Base-by-base conservation (phyloP, 2,888 invertebrate species). In the Calliphora vomitoria region DNA sequence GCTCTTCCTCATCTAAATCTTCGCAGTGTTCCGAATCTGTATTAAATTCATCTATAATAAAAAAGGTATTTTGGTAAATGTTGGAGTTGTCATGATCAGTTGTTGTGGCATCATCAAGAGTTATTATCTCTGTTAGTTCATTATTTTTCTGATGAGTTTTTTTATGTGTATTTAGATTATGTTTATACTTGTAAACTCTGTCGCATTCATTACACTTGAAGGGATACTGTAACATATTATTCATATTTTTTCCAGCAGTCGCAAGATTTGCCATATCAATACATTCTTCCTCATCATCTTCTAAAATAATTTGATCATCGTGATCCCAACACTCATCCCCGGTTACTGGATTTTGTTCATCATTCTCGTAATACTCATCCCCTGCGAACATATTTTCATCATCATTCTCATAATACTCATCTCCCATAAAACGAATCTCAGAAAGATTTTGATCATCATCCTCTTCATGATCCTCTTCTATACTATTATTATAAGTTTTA, bases 41-140 rank as follows among this genome's bases (percentile, higher is more conserved):
- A 64, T 78, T 78, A 18, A 83, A 78, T 72, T 83, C 83, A 71
- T 83, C 78, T 64, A 83, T 83, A 55, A 83, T 83, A 55, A 83
- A 83, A 47, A 78, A 83, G n/a, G 78, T 83, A 20, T 47, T 68
- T 20, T 53, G 75, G 15, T 66, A 25, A 31, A 41, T 55, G 55
- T 74, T 74, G 25, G 1, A 13, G 5, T 35, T 38, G 20, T 35
- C 20, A 20, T 66, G 31, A 0, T 68, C 35, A 38, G 20, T 58
- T 55, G 13, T 15, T 41, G 47, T 41, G 44, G 47, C 10, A 58
- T 82, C 74, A 44, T 74, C 66, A 6, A 75, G 0, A 58, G 25
- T 68, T 20, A 75, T 68, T 6, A 41, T 25, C 1, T 74, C 74
- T 20, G 31, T 47, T 20, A 25, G 13, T 13, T 82, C 74, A 50